Conservation (phyloP, 2,113 vertebrate genomes). For the Pogona vitticeps region DNA sequence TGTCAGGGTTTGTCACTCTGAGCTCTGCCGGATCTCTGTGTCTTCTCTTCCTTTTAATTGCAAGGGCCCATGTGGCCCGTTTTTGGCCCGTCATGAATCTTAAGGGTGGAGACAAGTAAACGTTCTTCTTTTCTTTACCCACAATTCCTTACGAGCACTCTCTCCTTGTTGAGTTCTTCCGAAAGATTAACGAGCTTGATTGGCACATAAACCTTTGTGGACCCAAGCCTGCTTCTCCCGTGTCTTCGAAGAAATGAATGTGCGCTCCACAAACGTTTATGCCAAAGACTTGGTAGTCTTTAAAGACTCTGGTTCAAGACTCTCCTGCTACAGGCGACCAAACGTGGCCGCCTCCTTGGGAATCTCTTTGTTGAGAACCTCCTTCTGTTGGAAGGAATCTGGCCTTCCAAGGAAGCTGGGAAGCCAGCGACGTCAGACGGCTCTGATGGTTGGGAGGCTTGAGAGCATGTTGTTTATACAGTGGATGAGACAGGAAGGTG, state of each 20-base stretch:
- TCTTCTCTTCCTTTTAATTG: neutral
- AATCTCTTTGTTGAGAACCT: neutral
- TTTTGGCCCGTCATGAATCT: neutral
- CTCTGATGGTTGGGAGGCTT: neutral
- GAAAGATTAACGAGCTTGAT: no score
- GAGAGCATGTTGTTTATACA: neutral
- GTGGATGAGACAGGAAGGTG: slow-evolving; percentile 36
- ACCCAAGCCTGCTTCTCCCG: no score
- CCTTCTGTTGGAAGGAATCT: slow-evolving; percentile 5
- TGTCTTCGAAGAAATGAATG: no score
- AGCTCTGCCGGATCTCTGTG: neutral
- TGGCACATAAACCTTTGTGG: no score
- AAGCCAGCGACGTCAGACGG: neutral
- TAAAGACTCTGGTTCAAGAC: no score
- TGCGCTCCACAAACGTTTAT: no score
- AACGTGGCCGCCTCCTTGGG: no score
- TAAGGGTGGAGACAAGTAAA: neutral
- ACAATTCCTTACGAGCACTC: no score
- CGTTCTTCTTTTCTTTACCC: neutral
- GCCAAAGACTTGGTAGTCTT: no score
- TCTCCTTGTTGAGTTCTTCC: no score
- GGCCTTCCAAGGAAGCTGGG: neutral
- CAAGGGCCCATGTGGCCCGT: neutral
- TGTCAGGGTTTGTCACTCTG: no score
- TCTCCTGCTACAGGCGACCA: no score